Evolutionary conservation across 2,888 invertebrate species (phyloP).

Genomic region (Capitulum mitella): DNA sequence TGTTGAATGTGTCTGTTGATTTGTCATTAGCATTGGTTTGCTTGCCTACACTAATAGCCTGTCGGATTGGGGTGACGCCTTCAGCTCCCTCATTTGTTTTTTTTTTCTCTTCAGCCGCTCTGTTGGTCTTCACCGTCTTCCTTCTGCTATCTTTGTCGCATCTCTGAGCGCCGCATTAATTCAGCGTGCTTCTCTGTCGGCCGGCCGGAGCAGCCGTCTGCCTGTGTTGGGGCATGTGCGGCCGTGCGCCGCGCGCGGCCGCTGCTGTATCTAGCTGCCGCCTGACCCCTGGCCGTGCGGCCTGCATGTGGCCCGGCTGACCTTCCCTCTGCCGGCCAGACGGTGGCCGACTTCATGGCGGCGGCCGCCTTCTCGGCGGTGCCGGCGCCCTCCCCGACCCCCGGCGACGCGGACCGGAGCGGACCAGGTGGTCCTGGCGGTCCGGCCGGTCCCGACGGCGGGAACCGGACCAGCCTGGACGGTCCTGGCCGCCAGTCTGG

Average conservation of each 20-base stretch:
- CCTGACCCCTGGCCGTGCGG: background rate
- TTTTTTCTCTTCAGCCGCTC: too few species aligned
- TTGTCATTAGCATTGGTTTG: too few species aligned
- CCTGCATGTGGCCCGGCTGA: constrained; percentile 27
- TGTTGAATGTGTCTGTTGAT: too few species aligned
- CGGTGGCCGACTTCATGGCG: background rate
- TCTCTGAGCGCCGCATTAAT: too few species aligned
- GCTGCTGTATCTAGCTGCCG: constrained; percentile 12
- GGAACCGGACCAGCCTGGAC: too few species aligned
- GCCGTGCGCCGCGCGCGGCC: constrained; percentile 28
- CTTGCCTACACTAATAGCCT: too few species aligned
- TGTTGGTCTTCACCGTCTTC: too few species aligned
- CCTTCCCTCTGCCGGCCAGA: constrained; percentile 15
- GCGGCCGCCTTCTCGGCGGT: background rate
- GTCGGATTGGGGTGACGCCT: background rate
- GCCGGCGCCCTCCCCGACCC: background rate
- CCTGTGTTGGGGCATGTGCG: background rate
- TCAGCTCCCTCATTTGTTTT: background rate
- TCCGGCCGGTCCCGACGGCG: too few species aligned
- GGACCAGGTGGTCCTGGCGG: too few species aligned
- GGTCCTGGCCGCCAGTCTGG: too few species aligned
- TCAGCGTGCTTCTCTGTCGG: too few species aligned
- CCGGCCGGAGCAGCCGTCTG: background rate
- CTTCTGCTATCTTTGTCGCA: too few species aligned
- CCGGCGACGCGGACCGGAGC: background rate